These are phyloP conservation scores for Rhincodon typus DNA, from an alignment of 2,797 vertebrate genomes.

Conservation along the genomic window DNA sequence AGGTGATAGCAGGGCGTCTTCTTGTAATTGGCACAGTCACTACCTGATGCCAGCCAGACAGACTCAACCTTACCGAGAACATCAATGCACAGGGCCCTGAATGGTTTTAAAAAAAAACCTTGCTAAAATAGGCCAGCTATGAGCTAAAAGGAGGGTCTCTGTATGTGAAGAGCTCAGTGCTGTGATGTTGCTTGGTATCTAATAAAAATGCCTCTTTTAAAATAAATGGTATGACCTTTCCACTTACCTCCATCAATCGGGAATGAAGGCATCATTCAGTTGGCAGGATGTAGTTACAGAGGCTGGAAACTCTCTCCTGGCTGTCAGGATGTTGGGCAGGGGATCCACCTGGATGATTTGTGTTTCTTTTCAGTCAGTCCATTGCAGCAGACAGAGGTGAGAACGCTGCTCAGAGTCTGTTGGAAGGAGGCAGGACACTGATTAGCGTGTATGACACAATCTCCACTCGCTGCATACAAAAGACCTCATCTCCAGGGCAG, in stretches of 20 bases:
- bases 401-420: background rate
- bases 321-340: constrained; percentile 50
- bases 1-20: background rate
- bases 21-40: background rate
- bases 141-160: too few species aligned
- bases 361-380: background rate
- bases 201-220: background rate
- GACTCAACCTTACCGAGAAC: background rate
- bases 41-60: background rate
- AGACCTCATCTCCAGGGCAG: background rate
- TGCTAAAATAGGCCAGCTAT: background rate
- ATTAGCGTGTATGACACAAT: background rate
- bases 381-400: background rate
- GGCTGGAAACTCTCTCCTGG: constrained; percentile 52
- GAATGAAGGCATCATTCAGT: constrained; percentile 85
- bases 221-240: too few species aligned
- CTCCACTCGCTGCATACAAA: background rate
- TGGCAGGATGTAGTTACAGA: constrained; percentile 46
- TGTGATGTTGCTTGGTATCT: background rate
- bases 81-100: background rate
- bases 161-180: background rate
- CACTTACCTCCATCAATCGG: constrained; percentile 85
- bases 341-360: constrained; percentile 44
- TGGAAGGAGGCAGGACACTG: background rate
- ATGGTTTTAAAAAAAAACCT: background rate